Evolutionary conservation across 2,113 vertebrate species (phyloP), one percentile per base, ranked within the genome.

Genomic region (Felis chaus): DNA sequence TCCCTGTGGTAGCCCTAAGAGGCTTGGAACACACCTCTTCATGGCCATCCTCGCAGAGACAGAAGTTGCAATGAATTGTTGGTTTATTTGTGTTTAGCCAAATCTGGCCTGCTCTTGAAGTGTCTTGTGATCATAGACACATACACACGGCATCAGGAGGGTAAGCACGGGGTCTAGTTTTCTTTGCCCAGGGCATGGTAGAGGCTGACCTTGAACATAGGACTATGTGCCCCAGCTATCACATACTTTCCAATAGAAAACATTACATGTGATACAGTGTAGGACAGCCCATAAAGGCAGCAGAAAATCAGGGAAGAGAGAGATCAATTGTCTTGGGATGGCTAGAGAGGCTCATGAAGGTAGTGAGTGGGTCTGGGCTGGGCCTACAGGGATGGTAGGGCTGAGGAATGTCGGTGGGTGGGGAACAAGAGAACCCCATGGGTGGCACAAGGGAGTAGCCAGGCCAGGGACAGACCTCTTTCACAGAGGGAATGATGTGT

Each of bases 221-320:
- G 48, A 48, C n/a, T 23, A 5, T 7, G 33, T 50, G 74, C 7
- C 21, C 27, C 10, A 9, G 1, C 23, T 84, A 18, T 81, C 80
- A 65, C 23, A 6, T 39, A 19, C 15, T 63, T 91, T 61, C 63
- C n/a, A 15, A 10, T 14, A 13, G 85, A 48, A 93, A 50, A 61
- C 16, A 50, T 0, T 14, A 31, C 1, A 1, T 25, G 2, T 6
- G 4, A 5, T 36, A 23, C 25, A 12, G 7, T 29, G 16, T 31
- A 50, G n/a, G 69, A 16, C 31, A 57, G 79, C n/a, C 8, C 1
- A 2, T 14, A 31, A 50, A 45, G 39, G 27, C 21, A 13, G 9
- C 63, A 80, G 74, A 25, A 63, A 21, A 25, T 68, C 39, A 89
- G 63, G 41, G 9, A 33, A 41, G 21, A 69, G 71, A 57, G 11